Conservation (phyloP, 2,797 vertebrate species). For the Argya squamiceps region DNA sequence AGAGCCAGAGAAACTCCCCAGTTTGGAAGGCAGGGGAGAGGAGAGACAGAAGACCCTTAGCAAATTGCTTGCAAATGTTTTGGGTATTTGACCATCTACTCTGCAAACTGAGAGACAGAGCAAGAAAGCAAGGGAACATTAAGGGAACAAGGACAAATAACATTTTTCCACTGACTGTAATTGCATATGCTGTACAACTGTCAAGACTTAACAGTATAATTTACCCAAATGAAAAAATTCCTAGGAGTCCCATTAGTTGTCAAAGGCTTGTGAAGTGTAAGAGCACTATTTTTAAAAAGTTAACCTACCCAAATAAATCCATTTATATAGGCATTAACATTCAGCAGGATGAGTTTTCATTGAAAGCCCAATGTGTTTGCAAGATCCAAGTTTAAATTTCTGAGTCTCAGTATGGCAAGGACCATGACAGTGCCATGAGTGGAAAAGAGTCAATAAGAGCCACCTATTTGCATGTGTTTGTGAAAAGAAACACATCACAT, state of each 20-base stretch:
- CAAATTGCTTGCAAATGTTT: neutral
- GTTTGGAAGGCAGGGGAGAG: rapidly evolving
- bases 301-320: neutral
- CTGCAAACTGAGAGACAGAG: neutral
- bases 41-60: neutral
- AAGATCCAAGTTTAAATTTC: neutral
- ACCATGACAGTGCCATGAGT: neutral
- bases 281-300: neutral
- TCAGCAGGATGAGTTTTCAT: neutral
- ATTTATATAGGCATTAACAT: neutral
- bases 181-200: neutral
- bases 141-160: neutral
- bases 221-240: neutral
- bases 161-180: neutral
- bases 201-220: neutral
- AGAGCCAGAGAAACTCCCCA: neutral
- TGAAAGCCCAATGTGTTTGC: neutral
- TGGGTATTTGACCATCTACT: neutral
- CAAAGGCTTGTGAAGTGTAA: neutral
- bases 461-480: neutral
- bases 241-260: neutral
- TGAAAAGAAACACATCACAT: neutral
- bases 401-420: neutral
- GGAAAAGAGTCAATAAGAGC: neutral
- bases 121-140: neutral